Conservation (phyloP, 30 jellyfish, hydroid and myxozoan genomes). For the Aurelia coerulea region DNA sequence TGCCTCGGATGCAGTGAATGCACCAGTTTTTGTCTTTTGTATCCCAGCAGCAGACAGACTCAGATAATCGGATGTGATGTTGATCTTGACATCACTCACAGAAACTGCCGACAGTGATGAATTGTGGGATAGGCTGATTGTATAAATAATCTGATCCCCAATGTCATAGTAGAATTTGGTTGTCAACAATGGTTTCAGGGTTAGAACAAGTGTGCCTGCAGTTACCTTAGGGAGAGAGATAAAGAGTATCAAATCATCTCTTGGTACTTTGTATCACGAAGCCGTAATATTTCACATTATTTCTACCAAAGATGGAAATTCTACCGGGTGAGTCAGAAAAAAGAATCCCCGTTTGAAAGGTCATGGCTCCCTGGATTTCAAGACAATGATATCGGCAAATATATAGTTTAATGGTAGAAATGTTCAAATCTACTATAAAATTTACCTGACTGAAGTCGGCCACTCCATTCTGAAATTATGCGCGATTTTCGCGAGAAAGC, state of each 20-base stretch:
- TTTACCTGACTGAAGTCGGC: no score
- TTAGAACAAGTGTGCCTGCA: slow-evolving; percentile 44
- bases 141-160: slow-evolving; percentile 65
- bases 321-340: no score
- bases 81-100: slow-evolving; percentile 24
- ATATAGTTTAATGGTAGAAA: no score
- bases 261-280: not conserved
- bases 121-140: slow-evolving; percentile 43
- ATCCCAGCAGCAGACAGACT: slow-evolving; percentile 16
- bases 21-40: not conserved
- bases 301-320: no score
- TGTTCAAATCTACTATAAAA: no score
- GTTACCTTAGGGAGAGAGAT: slow-evolving; percentile 28
- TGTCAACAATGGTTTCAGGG: slow-evolving; percentile 54
- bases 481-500: no score
- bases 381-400: no score
- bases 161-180: slow-evolving; percentile 68
- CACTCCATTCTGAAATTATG: no score
- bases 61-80: slow-evolving; percentile 50
- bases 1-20: slow-evolving; percentile 1
- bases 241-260: not conserved
- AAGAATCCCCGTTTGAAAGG: no score
- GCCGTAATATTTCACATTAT: not conserved
- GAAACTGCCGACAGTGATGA: slow-evolving; percentile 40
- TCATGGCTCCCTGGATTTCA: no score